phyloP scores from a whole-genome alignment of 2,797 vertebrate species.

The Naso thynnoides region DNA sequence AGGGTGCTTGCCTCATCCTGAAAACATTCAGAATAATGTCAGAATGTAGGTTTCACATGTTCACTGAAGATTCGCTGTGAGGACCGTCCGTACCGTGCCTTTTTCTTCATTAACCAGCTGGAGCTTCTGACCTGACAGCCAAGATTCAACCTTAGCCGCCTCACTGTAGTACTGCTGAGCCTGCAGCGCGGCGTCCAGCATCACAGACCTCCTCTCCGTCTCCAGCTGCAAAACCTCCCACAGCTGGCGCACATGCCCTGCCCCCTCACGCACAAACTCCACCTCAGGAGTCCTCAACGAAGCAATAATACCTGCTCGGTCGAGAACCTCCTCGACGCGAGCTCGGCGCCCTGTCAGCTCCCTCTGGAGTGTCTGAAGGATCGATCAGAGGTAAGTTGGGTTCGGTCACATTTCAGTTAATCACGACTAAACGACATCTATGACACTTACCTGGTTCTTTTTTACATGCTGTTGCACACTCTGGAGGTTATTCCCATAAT shows the following conservation, averaged over 20 bases:
- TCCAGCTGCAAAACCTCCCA: constrained; percentile 91
- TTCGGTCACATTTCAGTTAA: constrained; percentile 10
- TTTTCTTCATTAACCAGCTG: constrained; percentile 94
- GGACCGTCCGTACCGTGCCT: constrained; percentile 83
- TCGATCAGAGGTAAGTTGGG: constrained; percentile 18
- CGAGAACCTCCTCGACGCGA: constrained; percentile 89
- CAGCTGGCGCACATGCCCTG: constrained; percentile 84
- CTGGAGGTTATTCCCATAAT: constrained; percentile 92
- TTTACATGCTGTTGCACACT: constrained; percentile 92
- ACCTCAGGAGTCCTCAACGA: constrained; percentile 86
- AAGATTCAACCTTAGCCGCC: constrained; percentile 91
- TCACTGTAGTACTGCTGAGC: constrained; percentile 93
- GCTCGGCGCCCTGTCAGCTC: constrained; percentile 92
- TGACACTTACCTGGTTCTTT: constrained; percentile 89
- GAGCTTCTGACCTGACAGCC: constrained; percentile 95
- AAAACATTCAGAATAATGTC: constrained; percentile 5
- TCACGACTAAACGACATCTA: not conserved
- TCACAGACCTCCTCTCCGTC: constrained; percentile 85
- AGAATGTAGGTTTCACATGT: not conserved
- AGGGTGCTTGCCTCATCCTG: constrained; percentile 92
- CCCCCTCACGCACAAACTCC: constrained; percentile 87
- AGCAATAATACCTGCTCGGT: constrained; percentile 86
- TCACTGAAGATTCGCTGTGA: not conserved
- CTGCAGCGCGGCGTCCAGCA: constrained; percentile 87
- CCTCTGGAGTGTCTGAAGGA: constrained; percentile 89